Percentiles rank a stretch among this genome's conserved stretches.
These are phyloP conservation scores for Arctocebus calabarensis DNA, from an alignment of 2,797 vertebrate genomes.

Conservation along the genomic window DNA sequence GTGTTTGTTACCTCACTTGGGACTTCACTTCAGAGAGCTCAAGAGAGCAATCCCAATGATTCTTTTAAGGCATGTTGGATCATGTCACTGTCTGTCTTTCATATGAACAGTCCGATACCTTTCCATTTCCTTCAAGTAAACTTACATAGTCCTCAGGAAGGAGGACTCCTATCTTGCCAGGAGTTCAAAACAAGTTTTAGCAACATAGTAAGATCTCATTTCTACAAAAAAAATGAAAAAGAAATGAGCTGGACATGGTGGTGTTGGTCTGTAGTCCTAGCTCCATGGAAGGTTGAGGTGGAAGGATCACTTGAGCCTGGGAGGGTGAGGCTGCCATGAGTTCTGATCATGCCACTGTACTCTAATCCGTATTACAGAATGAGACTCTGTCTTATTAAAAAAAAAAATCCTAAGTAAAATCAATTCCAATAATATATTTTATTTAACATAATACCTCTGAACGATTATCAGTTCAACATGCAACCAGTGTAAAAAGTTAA, in stretches of 20 bases:
- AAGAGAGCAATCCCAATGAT: not conserved
- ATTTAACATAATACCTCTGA: not conserved
- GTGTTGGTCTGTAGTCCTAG: not conserved
- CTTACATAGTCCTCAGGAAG: not conserved
- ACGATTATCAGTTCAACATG: not conserved
- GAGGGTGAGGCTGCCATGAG: not conserved
- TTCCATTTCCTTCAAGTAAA: not conserved
- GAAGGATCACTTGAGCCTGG: not conserved
- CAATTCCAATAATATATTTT: not conserved
- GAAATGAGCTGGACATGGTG: not conserved
- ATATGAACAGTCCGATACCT: not conserved
- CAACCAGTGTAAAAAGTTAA: not conserved
- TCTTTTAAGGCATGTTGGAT: not conserved
- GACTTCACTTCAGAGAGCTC: not conserved
- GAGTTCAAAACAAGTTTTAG: not conserved
- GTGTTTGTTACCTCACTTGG: not conserved
- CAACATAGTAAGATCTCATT: not conserved
- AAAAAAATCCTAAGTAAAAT: not conserved
- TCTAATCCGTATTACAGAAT: not conserved
- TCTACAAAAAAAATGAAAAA: not conserved
- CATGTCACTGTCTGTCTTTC: not conserved
- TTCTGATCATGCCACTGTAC: not conserved
- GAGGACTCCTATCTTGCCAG: too few species aligned
- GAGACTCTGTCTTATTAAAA: not conserved
- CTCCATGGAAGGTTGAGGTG: not conserved